Conservation (phyloP, 2,888 invertebrate genomes). For the Hirtodrosophila trivittata region DNA sequence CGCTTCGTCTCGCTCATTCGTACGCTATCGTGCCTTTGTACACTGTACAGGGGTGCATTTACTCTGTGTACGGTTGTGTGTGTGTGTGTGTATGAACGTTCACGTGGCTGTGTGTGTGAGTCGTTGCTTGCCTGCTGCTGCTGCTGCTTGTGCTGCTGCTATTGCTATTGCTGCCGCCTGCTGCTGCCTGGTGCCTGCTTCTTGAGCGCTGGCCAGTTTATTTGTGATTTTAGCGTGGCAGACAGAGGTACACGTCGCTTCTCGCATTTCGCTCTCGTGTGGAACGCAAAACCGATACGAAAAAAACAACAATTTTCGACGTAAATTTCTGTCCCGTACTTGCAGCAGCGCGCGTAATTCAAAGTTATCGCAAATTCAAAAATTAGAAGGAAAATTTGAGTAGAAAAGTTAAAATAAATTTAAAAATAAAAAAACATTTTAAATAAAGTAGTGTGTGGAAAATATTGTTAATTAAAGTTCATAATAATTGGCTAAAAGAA, state of each 20-base stretch:
- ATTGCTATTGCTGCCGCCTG: conserved; percentile 22
- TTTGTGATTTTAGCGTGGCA: conserved; percentile 83
- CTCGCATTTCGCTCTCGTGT: conserved; percentile 62
- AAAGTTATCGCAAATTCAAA: conserved; percentile 60
- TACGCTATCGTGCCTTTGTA: conserved; percentile 21
- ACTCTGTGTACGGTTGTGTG: conserved; percentile 49
- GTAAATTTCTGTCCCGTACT: conserved; percentile 61
- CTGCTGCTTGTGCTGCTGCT: conserved; percentile 4
- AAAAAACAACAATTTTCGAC: conserved; percentile 51
- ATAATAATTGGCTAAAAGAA: conserved; percentile 31
- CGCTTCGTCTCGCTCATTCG: conserved; percentile 6
- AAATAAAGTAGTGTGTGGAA: conserved; percentile 35
- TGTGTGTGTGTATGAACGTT: conserved; percentile 8
- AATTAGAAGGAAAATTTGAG: conserved; percentile 14
- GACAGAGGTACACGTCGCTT: conserved; percentile 78
- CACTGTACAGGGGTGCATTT: conserved; percentile 70
- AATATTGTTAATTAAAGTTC: conserved; percentile 14
- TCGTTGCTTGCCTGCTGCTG: conserved; percentile 45
- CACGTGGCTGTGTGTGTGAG: conserved; percentile 17
- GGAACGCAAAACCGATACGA: conserved; percentile 70
- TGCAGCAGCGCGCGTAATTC: conserved; percentile 71
- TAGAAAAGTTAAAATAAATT: neutral
- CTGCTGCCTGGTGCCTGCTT: conserved; percentile 76
- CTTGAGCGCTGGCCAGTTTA: conserved; percentile 80
- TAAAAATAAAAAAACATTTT: conserved; percentile 34